These are phyloP conservation scores for Strigamia maritima DNA, from an alignment of 2,888 invertebrate species.

Conservation along the genomic window DNA sequence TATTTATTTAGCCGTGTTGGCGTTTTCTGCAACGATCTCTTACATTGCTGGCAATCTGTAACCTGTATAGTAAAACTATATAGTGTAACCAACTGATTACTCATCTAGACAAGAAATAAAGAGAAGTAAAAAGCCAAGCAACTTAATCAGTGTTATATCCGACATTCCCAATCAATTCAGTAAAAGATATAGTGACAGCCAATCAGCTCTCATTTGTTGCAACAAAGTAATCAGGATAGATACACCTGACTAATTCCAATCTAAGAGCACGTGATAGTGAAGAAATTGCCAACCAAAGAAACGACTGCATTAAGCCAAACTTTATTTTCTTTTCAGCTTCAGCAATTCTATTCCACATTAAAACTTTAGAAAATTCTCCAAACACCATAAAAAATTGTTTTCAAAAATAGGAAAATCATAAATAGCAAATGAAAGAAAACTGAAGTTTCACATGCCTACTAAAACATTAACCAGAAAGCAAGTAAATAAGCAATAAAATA, in stretches of 20 bases:
- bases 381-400: no score
- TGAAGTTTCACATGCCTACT: no score
- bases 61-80: neutral
- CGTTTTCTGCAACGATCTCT: neutral
- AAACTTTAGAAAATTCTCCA: neutral
- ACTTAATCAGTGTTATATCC: constrained; percentile 22
- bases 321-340: neutral
- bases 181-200: constrained; percentile 31
- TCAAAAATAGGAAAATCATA: no score
- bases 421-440: no score
- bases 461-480: no score
- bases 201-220: constrained; percentile 25
- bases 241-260: constrained; percentile 25
- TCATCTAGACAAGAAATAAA: constrained; percentile 7
- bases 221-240: constrained; percentile 22
- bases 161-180: constrained; percentile 13
- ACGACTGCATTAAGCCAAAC: neutral
- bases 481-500: no score
- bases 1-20: neutral
- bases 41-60: neutral
- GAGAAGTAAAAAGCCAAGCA: constrained; percentile 26
- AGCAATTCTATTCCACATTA: neutral
- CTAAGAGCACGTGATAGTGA: constrained; percentile 7
- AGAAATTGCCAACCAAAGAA: neutral
- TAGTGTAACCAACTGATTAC: neutral